A percentile compares a stretch with the other conserved stretches of the same genome.
These are phyloP conservation scores for Sphaerophoria taeniata DNA, from an alignment of 2,888 invertebrate species.

Conservation along the genomic window DNA sequence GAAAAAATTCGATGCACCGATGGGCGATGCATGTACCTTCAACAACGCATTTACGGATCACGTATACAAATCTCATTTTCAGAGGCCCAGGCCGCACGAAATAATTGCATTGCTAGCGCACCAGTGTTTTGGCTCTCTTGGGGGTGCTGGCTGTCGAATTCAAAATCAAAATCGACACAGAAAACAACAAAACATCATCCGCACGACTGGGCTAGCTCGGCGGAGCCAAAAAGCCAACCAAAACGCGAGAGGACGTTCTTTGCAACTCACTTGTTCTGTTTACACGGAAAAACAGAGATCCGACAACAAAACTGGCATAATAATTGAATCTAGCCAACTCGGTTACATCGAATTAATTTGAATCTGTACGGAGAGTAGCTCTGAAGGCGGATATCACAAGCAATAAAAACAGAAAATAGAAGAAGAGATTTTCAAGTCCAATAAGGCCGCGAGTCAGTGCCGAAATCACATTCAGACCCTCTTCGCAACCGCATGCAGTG, in stretches of 20 bases:
- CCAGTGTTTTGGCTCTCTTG: slow-evolving; percentile 23
- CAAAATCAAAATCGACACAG: slow-evolving; percentile 11
- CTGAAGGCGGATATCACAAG: background rate
- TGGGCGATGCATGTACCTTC: slow-evolving; percentile 35
- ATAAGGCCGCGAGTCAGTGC: slow-evolving; percentile 54
- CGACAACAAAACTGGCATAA: slow-evolving; percentile 56
- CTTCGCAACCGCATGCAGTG: slow-evolving; percentile 54
- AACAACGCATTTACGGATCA: slow-evolving; percentile 55
- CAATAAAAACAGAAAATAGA: background rate
- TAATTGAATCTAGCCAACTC: slow-evolving; percentile 72
- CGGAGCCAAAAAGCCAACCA: slow-evolving; percentile 6
- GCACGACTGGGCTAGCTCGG: slow-evolving; percentile 40
- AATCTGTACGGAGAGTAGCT: slow-evolving; percentile 33
- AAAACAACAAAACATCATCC: background rate
- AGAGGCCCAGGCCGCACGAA: slow-evolving; percentile 46
- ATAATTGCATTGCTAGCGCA: slow-evolving; percentile 55
- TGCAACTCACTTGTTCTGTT: slow-evolving; percentile 7
- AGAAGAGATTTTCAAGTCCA: background rate
- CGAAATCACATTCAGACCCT: slow-evolving; percentile 69
- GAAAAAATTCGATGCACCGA: slow-evolving; percentile 10
- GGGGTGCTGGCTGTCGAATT: slow-evolving; percentile 17
- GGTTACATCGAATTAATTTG: slow-evolving; percentile 72
- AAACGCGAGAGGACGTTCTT: background rate
- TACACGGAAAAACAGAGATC: background rate
- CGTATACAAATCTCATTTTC: slow-evolving; percentile 65